These are phyloP conservation scores for Chelmon rostratus DNA, from an alignment of 2,797 vertebrate genomes.

Conservation along the genomic window DNA sequence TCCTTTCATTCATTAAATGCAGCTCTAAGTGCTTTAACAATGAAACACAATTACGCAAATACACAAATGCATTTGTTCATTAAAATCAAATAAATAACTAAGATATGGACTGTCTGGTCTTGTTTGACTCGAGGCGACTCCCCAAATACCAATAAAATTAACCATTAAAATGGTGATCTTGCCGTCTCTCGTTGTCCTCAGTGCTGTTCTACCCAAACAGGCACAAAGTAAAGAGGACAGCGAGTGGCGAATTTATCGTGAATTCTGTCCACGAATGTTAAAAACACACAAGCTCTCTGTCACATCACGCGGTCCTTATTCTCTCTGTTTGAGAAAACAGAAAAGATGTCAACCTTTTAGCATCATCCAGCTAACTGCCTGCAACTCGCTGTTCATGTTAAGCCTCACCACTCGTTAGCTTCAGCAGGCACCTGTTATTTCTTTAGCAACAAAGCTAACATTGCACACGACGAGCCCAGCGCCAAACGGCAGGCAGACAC, in stretches of 20 bases:
- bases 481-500: background rate
- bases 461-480: background rate
- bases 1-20: no score
- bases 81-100: no score
- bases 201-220: constrained; percentile 28
- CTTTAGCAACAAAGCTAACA: background rate
- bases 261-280: background rate
- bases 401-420: background rate
- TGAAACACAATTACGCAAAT: no score
- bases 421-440: background rate
- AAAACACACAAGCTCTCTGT: no score
- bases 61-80: no score
- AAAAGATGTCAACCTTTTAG: background rate
- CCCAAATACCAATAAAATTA: constrained; percentile 42
- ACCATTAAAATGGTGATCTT: constrained; percentile 48
- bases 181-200: constrained; percentile 31
- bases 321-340: background rate
- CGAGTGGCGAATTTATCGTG: background rate
- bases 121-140: constrained; percentile 38
- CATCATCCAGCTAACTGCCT: no score
- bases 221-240: constrained; percentile 26
- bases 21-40: no score
- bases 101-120: constrained; percentile 23
- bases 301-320: background rate
- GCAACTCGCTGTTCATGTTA: no score